Conservation (phyloP, 2,113 vertebrate genomes). For the Orcinus orca region DNA sequence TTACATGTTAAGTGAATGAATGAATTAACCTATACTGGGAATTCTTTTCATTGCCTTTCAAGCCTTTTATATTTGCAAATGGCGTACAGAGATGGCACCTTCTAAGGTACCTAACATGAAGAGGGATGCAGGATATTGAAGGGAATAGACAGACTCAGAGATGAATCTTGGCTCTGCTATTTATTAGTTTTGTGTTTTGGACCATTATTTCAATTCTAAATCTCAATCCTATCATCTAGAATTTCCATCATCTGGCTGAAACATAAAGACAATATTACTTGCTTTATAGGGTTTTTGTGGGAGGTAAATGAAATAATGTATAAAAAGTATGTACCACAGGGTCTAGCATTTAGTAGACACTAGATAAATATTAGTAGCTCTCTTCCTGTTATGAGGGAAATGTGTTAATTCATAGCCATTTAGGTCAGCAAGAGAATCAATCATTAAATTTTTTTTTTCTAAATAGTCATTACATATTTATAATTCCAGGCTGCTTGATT, state of each 20-base stretch:
- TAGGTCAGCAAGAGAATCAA: constrained; percentile 39
- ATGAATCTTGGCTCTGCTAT: background rate
- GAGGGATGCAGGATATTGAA: background rate
- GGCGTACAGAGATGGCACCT: background rate
- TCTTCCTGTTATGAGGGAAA: constrained; percentile 12
- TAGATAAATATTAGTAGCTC: constrained; percentile 36
- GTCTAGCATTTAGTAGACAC: background rate
- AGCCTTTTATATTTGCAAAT: background rate
- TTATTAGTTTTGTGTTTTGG: background rate
- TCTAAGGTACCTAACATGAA: background rate
- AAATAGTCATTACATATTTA: constrained; percentile 50
- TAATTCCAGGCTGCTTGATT: constrained; percentile 48
- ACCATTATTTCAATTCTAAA: background rate
- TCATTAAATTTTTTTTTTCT: background rate
- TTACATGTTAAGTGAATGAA: background rate
- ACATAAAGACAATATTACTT: background rate
- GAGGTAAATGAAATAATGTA: constrained; percentile 27
- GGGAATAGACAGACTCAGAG: background rate
- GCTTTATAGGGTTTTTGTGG: background rate
- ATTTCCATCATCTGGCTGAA: background rate
- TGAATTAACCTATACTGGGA: background rate
- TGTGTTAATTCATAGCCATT: constrained; percentile 44
- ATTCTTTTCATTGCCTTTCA: background rate
- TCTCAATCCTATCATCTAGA: background rate
- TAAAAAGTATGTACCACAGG: background rate